Evolutionary conservation across 2,888 invertebrate genomes (phyloP).

Genomic region (Ramazzottius varieornatus): DNA sequence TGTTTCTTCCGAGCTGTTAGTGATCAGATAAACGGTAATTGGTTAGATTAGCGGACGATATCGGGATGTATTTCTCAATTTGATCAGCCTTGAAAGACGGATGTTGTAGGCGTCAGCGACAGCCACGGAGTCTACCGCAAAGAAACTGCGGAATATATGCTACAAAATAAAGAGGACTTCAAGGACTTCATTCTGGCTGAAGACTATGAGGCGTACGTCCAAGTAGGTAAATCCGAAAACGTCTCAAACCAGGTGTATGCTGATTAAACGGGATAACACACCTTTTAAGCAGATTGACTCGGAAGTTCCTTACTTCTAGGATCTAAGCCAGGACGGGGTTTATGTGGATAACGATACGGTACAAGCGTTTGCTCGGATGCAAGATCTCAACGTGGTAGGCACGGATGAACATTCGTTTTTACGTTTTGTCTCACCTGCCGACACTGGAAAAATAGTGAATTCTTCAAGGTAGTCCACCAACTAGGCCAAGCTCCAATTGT

Average conservation of each 20-base stretch:
- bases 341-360: slow-evolving; percentile 1
- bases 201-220: background rate
- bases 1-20: background rate
- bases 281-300: too few species aligned
- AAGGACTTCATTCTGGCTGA: background rate
- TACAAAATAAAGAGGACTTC: background rate
- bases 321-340: background rate
- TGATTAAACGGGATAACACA: too few species aligned
- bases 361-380: background rate
- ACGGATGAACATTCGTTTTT: too few species aligned
- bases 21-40: background rate
- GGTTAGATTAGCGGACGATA: too few species aligned
- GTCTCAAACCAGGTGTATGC: too few species aligned
- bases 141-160: background rate
- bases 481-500: background rate
- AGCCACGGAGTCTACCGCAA: slow-evolving; percentile 3
- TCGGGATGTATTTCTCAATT: too few species aligned
- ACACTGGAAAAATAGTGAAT: too few species aligned
- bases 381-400: background rate
- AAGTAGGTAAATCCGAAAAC: too few species aligned
- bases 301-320: too few species aligned
- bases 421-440: too few species aligned
- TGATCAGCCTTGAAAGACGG: too few species aligned
- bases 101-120: background rate
- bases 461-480: background rate